Conservation (phyloP, 2,888 invertebrate species). For the Zaprionus bogoriensis region DNA sequence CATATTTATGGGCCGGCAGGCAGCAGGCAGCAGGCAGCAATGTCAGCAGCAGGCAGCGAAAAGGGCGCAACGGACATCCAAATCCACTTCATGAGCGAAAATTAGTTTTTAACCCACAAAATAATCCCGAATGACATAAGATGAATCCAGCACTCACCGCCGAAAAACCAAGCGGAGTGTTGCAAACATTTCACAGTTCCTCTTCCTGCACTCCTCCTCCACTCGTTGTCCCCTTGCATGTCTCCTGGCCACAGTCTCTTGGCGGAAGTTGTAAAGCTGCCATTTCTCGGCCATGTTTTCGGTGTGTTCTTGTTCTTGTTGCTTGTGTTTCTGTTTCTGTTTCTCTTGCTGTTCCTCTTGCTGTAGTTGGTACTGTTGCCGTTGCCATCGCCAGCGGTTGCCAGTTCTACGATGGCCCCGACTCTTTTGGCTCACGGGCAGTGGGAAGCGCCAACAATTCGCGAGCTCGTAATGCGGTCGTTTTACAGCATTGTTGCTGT, state of each 20-base stretch:
- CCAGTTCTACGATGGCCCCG: constrained; percentile 15
- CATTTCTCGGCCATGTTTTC: constrained; percentile 71
- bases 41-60: constrained; percentile 42
- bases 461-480: constrained; percentile 78
- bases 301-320: constrained; percentile 18
- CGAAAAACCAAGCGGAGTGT: constrained; percentile 29
- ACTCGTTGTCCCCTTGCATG: neutral
- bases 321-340: constrained; percentile 19
- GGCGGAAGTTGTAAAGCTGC: constrained; percentile 81
- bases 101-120: constrained; percentile 78
- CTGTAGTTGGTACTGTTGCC: constrained; percentile 17
- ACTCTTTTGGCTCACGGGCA: constrained; percentile 51
- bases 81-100: constrained; percentile 76
- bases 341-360: constrained; percentile 20
- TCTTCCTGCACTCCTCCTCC: neutral
- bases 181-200: constrained; percentile 52
- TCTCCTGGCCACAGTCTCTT: constrained; percentile 42
- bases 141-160: constrained; percentile 39
- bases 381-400: constrained; percentile 32
- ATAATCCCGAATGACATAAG: constrained; percentile 79
- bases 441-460: constrained; percentile 64
- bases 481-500: constrained; percentile 52
- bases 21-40: constrained; percentile 8
- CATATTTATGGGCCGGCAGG: constrained; percentile 62
- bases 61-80: constrained; percentile 35